phyloP scores from a whole-genome alignment of 2,113 vertebrate genomes.

The Colaptes auratus region DNA sequence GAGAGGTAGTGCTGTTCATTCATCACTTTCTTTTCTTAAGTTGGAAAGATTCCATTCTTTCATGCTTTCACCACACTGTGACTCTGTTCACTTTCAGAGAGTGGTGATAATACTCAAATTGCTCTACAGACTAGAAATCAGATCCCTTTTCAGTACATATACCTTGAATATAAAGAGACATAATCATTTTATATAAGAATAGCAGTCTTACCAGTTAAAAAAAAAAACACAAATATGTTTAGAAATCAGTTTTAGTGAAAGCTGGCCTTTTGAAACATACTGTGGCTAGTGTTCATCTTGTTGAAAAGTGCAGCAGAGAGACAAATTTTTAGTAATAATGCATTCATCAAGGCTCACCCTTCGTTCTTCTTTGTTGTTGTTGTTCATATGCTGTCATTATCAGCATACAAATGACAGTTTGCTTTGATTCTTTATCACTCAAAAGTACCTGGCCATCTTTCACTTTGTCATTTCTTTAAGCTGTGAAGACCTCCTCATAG shows the following conservation, averaged over 20 bases:
- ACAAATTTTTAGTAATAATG: not conserved
- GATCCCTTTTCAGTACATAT: not conserved
- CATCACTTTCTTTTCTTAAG: not conserved
- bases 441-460: not conserved
- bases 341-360: fast-evolving
- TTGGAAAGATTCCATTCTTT: not conserved
- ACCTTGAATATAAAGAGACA: not conserved
- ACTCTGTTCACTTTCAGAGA: not conserved
- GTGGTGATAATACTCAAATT: not conserved
- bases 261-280: not conserved
- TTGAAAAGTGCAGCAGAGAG: not conserved
- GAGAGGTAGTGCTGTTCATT: fast-evolving
- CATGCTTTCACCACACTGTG: not conserved
- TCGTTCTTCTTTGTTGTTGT: not conserved
- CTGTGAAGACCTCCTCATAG: not conserved
- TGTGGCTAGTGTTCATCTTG: not conserved
- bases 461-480: not conserved
- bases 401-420: not conserved
- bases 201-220: not conserved
- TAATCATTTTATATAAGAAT: not conserved
- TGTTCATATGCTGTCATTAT: not conserved
- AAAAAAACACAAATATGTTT: not conserved
- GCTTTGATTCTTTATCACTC: not conserved
- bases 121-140: not conserved
- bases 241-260: not conserved